Evolutionary conservation across 2,113 vertebrate species (phyloP), one percentile per base, ranked within the genome.

Genomic region (Coracopsis vasa): DNA sequence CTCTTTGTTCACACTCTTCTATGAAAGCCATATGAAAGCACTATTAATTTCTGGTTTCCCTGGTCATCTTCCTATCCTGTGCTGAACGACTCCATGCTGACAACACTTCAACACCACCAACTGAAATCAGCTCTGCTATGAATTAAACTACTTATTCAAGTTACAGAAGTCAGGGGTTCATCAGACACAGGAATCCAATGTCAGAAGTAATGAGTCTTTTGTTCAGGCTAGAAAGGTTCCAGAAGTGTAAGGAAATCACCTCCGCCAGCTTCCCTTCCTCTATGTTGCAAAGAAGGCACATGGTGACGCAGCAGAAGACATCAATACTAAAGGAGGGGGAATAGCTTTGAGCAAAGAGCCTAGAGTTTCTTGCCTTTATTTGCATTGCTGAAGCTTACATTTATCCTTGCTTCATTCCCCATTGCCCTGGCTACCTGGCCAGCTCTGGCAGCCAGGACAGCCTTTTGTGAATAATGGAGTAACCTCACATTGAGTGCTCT

Each of bases 31-130:
- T 83, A 65, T 50, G 67, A 88, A 86, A 95, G 75, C 37, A 37
- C 41, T 73, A 89, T 96, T 83, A 95, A 71, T 94, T 94, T 83
- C 54, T 80, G 54, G 12, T 96, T 93, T 95, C 89, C 77, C 88
- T 64, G 56, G 78, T 87, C 88, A 82, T 67, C 88, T 90, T 88
- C 58, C 64, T 35, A 67, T 94, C 92, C 92, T 78, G 78, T 78
- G 82, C 64, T 80, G 92, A 96, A 61, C 2, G 82, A 64, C 45
- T 33, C 54, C 14, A 18, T 62, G 79, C 80, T 95, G 93, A 95
- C 81, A 94, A 81, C 71, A 51, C 37, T 85, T 64, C 93, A 90
- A 39, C 37, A 61, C 41, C 50, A 77, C 39, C 44, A 47, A 23
- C 23, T 11, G 71, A 88, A 85, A 94, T 77, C 65, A 90, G 24